These are phyloP conservation scores for Spea multiplicata DNA, from an alignment of 2,113 vertebrate species.

Conservation along the genomic window DNA sequence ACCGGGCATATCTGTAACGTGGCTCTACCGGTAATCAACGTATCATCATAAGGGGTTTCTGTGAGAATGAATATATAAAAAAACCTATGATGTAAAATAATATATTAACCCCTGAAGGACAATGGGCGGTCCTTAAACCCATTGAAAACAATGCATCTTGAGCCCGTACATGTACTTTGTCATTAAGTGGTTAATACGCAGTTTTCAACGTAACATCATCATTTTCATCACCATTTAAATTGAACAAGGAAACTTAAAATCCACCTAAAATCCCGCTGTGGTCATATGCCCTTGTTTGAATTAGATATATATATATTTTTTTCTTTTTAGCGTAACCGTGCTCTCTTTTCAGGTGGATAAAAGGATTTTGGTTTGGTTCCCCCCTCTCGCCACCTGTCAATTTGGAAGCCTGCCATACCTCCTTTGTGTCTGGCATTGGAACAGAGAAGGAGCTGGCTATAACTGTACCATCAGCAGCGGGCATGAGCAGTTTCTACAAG, in stretches of 20 bases:
- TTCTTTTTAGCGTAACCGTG: not conserved
- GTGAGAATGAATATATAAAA: too few relatives aligned
- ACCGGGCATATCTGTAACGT: too few relatives aligned
- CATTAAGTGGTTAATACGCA: too few relatives aligned
- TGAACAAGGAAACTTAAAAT: not conserved
- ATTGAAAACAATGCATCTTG: too few relatives aligned
- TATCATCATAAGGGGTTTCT: too few relatives aligned
- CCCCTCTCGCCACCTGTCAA: conserved; percentile 33
- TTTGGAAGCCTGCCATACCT: conserved; percentile 45
- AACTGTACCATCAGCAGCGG: conserved; percentile 31
- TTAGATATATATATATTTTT: not conserved
- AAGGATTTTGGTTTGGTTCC: conserved; percentile 22
- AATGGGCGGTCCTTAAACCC: too few relatives aligned
- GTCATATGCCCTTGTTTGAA: not conserved
- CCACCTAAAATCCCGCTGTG: not conserved
- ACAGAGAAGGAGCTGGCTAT: conserved; percentile 37
- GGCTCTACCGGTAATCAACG: too few relatives aligned
- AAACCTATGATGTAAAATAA: too few relatives aligned
- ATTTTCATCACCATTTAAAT: not conserved
- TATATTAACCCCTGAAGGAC: too few relatives aligned
- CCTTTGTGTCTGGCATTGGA: conserved; percentile 45
- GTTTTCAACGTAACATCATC: not conserved
- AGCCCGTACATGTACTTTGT: too few relatives aligned
- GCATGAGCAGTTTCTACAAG: conserved; percentile 16
- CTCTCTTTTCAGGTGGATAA: conserved; percentile 43